Evolutionary conservation across 23 tunicate genomes (phyloP), one percentile per base, ranked within the genome.

Genomic region (Trididemnum nubilum): DNA sequence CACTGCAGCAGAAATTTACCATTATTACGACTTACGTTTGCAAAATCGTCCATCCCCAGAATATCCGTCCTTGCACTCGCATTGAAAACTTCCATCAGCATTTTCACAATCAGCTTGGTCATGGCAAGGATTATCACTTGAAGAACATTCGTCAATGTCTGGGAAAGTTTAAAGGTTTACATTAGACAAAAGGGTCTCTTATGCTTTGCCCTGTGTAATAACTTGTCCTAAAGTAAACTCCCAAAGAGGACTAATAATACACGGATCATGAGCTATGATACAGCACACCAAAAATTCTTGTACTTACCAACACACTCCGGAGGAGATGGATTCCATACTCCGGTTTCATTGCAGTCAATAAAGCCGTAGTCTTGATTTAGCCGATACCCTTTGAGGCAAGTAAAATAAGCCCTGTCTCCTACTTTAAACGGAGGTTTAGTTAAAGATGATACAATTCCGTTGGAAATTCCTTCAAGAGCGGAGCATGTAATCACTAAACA

Each of bases 91-190:
- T 29, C 95, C 95, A 70, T 77, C 73, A 21, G 76, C 28, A 39
- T 89, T 89, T 5, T 59, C 69, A 72, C 95, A 89, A 71, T 0
- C 57, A 5, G 87, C 85, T 35, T 89, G 33, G n/a, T 64, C 40
- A 34, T 85, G 80, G 35, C 89, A 78, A 29, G 85, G 83, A 29
- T 77, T 28, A 24, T 35, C 39, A 36, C 54, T 72, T 38, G 72
- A 51, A n/a, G n/a, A n/a, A 52, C 92, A 87, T 81, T 87, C 92
- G 67, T 87, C 77, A 33, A 69, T 54, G 64, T 86, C 90, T 86
- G 23, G n/a, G n/a, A n/a, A n/a, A n/a, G n/a, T n/a, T 1, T 35
- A 66, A 80, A 36, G 70, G 7, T 15, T 63, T 63, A 63, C n/a
- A n/a, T n/a, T n/a, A n/a, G n/a, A n/a, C n/a, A n/a, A n/a, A n/a